Evolutionary conservation across 2,888 invertebrate species (phyloP), one percentile per base, ranked within the genome.

Genomic region (Chloroclystis v-ata): DNA sequence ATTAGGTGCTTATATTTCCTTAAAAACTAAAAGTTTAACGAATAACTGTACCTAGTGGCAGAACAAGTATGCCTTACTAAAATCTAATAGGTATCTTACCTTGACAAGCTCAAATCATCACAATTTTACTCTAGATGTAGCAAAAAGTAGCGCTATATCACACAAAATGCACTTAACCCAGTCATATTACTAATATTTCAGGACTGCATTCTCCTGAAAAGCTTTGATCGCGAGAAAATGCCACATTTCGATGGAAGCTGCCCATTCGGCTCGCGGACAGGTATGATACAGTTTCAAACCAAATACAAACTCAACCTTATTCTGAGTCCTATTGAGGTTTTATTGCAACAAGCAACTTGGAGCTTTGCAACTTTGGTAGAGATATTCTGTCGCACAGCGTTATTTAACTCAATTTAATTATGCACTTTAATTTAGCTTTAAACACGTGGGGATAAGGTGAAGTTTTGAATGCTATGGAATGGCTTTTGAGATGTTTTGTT

Each of bases 261-360:
- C 45, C 48, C 41, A 38, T 52, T 44, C 44, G 45, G 41, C 43
- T 38, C 33, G 4, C 14, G 29, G 37, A 44, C 52, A 41, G 45
- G 37, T 28, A 24, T 26, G 26, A 38, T 44, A 52, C 44, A 44
- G 45, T 38, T 41, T 46, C 30, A 37, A 10, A 28, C 20, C 30
- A 13, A 4, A 10, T 7, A 26, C 28, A 39, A 37, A 33, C 25
- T 45, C 14, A 28, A 41, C 43, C 46, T 30, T 50, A 40, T 9
- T 1, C 0, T 9, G 0, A 16, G n/a, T 20, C 13, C 1, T 4
- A 37, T 28, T 46, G 37, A 37, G 39, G 12, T 40, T 37, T 29
- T 10, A 9, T 32, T 45, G 26, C 39, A 12, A 39, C 16, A 24
- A 39, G 5, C 20, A 32, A 16, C 11, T 10, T 16, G 10, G 38